Evolutionary conservation across 2,113 vertebrate genomes (phyloP).

Genomic region (Pluvianellus socialis): DNA sequence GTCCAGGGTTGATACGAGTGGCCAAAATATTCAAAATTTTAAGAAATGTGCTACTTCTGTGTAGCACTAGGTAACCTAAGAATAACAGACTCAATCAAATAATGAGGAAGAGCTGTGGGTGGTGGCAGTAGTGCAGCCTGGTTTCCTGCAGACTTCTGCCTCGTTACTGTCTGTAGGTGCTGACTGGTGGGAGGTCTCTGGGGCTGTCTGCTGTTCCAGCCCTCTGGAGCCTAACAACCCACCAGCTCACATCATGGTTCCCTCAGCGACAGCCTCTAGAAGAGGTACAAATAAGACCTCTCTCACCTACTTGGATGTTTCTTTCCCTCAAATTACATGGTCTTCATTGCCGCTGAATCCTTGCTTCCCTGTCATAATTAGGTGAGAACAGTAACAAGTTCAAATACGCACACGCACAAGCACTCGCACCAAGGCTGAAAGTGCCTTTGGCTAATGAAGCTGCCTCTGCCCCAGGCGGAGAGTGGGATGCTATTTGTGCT

Average conservation of each 20-base stretch:
- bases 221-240: background rate
- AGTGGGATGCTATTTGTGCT: accelerated
- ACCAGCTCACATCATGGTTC: accelerated
- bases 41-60: background rate
- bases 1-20: background rate
- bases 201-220: background rate
- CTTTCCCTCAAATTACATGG: background rate
- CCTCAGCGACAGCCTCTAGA: background rate
- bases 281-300: background rate
- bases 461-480: background rate
- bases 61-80: background rate
- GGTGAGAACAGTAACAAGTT: background rate
- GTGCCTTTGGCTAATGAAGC: background rate
- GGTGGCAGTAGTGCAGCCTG: background rate
- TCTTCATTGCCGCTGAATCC: background rate
- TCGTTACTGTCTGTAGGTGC: background rate
- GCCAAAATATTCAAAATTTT: background rate
- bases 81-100: background rate
- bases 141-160: background rate
- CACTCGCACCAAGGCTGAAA: background rate
- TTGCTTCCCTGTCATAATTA: background rate
- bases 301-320: accelerated
- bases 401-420: background rate
- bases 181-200: background rate
- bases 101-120: background rate